Conservation (phyloP, 1,140 invertebrate genomes). For the Mycetomoellerius zeteki region DNA sequence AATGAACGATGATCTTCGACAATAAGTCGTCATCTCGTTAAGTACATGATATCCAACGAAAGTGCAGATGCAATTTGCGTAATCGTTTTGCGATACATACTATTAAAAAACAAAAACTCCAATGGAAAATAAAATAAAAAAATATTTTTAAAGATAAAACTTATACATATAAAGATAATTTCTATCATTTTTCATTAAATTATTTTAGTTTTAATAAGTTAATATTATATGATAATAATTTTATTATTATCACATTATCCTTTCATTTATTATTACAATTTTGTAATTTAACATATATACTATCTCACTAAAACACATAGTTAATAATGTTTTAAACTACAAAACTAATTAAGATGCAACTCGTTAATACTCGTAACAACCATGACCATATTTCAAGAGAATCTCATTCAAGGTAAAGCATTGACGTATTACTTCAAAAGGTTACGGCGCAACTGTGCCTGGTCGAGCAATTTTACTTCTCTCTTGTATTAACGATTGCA, state of each 20-base stretch:
- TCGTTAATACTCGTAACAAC: not conserved
- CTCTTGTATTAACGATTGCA: slow-evolving; percentile 5
- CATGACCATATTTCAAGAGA: slow-evolving; percentile 36
- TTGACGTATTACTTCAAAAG: slow-evolving; percentile 9
- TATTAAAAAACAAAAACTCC: not conserved
- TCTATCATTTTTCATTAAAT: slow-evolving; percentile 2
- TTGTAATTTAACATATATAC: not conserved
- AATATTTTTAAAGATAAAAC: too few species aligned
- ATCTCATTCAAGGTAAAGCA: slow-evolving; percentile 43
- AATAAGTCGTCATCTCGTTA: slow-evolving; percentile 29
- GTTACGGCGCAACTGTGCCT: not conserved
- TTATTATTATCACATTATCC: not conserved
- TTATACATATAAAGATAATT: too few species aligned
- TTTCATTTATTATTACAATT: slow-evolving; percentile 12
- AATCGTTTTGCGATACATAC: not conserved
- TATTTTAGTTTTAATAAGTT: too few species aligned
- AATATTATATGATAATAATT: not conserved
- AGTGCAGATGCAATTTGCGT: not conserved
- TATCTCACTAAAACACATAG: not conserved
- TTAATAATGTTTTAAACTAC: not conserved
- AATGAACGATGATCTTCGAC: slow-evolving; percentile 14
- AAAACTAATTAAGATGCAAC: not conserved
- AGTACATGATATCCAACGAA: not conserved
- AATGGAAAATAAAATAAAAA: not conserved
- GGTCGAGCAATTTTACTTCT: slow-evolving; percentile 15